Evolutionary conservation across 2,888 invertebrate species (phyloP), one percentile per base, ranked within the genome.

Genomic region (Eupithecia exiguata): DNA sequence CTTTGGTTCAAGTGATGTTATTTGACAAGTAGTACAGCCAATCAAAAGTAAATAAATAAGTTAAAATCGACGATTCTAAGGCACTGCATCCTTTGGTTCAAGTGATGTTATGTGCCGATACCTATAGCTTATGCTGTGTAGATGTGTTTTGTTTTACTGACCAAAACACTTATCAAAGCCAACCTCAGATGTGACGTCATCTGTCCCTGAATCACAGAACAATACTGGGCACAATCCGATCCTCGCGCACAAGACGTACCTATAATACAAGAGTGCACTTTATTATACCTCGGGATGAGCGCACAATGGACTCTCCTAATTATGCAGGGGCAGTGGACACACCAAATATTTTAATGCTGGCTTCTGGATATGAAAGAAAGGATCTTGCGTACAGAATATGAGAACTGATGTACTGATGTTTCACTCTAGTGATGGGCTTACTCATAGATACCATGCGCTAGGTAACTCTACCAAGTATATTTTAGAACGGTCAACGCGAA

Each of bases 321-420:
- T 80, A 80, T 80, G 79, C 79, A 49, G 63, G 71, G 70, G 62
- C 71, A 62, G 72, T 76, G 78, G 78, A 77, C 78, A 81, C 83
- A 82, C 81, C 72, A 83, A 84, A 84, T 84, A 83, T 84, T 84
- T 83, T 80, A 83, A 85, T 85, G 82, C 82, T 79, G 77, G 67
- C 70, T 49, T 72, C 72, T 35, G 69, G 72, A 67, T 69, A 30
- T 65, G 40, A 68, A 69, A 61, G 74, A 65, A 69, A 66, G 61
- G 74, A 66, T 71, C 71, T 49, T 70, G n/a, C 46, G 36, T 58
- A 61, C 58, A 74, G 74, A 71, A n/a, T 71, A 68, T 7, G 14
- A 35, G 62, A 46, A 21, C 5, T 30, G 14, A 21, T 0, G 16
- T 5, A 18, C 1, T 4, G n/a, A 70, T 58, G 43, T 65, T 74